phyloP scores from a whole-genome alignment of 2,113 vertebrate species.

The Carassius carassius region DNA sequence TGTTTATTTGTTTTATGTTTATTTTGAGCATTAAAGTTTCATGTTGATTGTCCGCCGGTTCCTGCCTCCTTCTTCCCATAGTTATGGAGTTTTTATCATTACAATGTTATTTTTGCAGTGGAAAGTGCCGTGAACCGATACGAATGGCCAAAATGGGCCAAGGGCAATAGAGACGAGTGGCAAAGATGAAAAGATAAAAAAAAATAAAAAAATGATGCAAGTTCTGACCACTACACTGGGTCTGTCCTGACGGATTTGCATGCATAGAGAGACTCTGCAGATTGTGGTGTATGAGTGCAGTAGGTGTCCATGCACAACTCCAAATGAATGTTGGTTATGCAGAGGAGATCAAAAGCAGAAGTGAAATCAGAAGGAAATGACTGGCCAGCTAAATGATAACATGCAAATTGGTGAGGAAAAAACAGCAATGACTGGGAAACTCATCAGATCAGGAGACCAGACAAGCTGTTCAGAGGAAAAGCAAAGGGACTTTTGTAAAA shows the following conservation, averaged over 20 bases:
- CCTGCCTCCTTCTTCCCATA: no score
- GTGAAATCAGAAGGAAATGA: neutral
- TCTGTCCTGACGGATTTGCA: neutral
- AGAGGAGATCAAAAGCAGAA: neutral
- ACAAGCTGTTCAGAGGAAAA: neutral
- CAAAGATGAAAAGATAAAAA: neutral
- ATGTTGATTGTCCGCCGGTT: no score
- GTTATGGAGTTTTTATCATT: no score
- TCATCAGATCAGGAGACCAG: neutral
- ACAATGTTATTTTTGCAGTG: neutral
- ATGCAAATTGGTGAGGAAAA: neutral
- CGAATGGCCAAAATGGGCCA: neutral
- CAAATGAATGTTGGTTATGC: neutral
- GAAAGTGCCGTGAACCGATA: neutral
- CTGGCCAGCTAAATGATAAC: neutral
- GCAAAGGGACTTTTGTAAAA: constrained; percentile 4
- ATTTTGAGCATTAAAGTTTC: no score
- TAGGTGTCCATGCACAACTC: neutral
- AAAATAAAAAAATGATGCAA: no score
- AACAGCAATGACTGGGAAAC: neutral
- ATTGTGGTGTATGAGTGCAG: neutral
- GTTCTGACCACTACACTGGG: neutral
- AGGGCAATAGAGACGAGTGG: neutral
- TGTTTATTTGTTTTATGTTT: no score
- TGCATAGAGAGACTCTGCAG: neutral